Evolutionary conservation across 2,888 invertebrate species (phyloP).

Genomic region (Hecatera dysodea): DNA sequence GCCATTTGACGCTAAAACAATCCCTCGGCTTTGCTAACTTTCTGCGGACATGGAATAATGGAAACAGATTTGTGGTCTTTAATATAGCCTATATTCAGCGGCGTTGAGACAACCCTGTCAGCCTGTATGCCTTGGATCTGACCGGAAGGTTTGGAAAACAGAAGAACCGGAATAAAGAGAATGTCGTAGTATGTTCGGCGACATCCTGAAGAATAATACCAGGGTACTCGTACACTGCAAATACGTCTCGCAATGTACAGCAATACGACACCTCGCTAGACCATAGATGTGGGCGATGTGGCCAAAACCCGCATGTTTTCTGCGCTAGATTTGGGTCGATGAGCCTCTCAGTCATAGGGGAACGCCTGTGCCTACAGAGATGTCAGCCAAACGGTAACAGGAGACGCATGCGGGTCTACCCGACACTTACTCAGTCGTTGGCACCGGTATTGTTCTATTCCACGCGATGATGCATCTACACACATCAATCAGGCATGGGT

Average conservation of each 20-base stretch:
- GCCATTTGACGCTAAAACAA: conserved; percentile 7
- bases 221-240: neutral
- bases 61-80: neutral
- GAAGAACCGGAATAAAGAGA: neutral
- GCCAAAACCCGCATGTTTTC: neutral
- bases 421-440: conserved; percentile 78
- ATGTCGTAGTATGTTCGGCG: neutral
- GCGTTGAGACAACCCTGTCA: too few relatives aligned
- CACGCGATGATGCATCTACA: conserved; percentile 73
- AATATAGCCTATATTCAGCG: neutral
- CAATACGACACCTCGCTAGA: neutral
- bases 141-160: neutral
- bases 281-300: neutral
- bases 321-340: conserved; percentile 20
- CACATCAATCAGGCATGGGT: conserved; percentile 58
- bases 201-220: neutral
- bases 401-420: conserved; percentile 62
- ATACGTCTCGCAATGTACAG: neutral
- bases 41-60: neutral
- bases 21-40: neutral
- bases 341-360: conserved; percentile 14
- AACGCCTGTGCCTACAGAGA: conserved; percentile 27
- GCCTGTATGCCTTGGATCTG: neutral
- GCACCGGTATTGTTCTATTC: conserved; percentile 80
- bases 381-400: conserved; percentile 49